Evolutionary conservation across 2,888 invertebrate species (phyloP), one percentile per base, ranked within the genome.

Genomic region (Anodontia alba): DNA sequence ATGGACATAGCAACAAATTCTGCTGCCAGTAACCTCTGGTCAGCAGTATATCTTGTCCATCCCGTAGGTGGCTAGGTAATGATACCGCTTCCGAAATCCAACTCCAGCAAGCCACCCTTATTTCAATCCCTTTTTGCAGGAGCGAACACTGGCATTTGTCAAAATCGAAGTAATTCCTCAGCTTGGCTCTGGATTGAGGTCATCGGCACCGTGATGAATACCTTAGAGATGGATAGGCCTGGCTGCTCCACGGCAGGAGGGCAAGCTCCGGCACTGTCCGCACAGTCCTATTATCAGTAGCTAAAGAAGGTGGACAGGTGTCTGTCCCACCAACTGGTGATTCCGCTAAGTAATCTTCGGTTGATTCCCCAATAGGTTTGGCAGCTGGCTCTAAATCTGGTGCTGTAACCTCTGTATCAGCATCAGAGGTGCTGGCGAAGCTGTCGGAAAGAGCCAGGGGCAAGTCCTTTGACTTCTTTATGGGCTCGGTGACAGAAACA

Each of bases 111-210:
- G 10, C 26, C 23, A 8, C 10, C 54, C 17, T 10, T 5, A 20
- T 12, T n/a, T 76, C 75, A 80, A 42, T 72, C 76, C 33, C 75
- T 71, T 26, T 36, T 23, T 29, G 46, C 73, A 42, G 73, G 73
- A n/a, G 67, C 68, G 29, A 42, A 72, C 20, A 72, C 26, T 17
- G 76, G 76, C 79, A 78, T 78, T 8, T 42, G 36, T 10, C 78
- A 69, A n/a, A 29, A 38, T n/a, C 10, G 1, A 5, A 78, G 49
- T 8, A 78, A 36, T 26, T 33, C 54, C 10, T 54, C 33, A 12
- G 78, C 78, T 20, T 68, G 36, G 0, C 12, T 29, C 7, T 42
- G 26, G 0, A 78, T 29, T 15, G 42, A 15, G 8, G 15, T 42
- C 15, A 15, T 42, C 8, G 42, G 42, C 8, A 15, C 8, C 8